Conservation (phyloP, 2,113 vertebrate species). For the Anhinga anhinga region DNA sequence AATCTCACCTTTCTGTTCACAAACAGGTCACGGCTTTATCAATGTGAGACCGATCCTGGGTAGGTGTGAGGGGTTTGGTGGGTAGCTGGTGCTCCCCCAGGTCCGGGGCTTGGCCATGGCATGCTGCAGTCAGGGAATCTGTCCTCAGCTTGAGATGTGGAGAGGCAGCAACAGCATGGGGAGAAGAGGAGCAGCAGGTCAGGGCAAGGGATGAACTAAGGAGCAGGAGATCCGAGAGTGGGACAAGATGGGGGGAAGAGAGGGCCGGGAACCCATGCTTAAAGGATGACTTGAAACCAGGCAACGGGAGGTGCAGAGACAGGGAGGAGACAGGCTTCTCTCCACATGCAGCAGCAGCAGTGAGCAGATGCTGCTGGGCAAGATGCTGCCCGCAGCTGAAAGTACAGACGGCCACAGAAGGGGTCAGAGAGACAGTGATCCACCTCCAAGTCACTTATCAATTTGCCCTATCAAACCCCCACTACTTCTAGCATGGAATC, state of each 20-base stretch:
- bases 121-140: background rate
- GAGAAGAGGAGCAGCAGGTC: background rate
- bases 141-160: background rate
- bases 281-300: background rate
- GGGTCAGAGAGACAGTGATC: background rate
- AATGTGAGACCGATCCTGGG: background rate
- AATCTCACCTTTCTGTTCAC: background rate
- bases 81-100: background rate
- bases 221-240: background rate
- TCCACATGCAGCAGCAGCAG: background rate
- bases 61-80: background rate
- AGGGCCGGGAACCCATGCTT: accelerated
- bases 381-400: background rate
- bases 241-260: background rate
- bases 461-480: background rate
- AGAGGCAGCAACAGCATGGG: background rate
- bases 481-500: background rate
- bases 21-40: background rate
- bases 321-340: background rate
- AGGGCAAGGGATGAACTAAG: background rate
- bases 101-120: background rate
- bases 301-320: background rate
- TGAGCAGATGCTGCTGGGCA: background rate
- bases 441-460: background rate
- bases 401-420: background rate